phyloP scores from a whole-genome alignment of 2,888 invertebrate species.

The Ophion ventricosus region DNA sequence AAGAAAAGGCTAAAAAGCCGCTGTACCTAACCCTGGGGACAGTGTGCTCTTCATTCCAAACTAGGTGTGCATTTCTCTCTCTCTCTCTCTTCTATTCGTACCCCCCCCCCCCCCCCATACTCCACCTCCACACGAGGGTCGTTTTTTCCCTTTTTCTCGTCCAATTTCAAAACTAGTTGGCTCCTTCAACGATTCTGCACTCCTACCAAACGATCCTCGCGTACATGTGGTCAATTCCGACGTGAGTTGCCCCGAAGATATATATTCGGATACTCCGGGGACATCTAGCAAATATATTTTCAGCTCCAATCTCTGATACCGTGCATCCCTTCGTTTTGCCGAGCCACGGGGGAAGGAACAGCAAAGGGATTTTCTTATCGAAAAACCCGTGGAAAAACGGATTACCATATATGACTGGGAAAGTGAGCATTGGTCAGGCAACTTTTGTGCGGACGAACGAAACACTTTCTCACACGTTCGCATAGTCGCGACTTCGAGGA shows the following conservation, averaged over 20 bases:
- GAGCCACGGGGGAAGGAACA: not conserved
- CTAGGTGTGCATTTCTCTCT: conserved; percentile 38
- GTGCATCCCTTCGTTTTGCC: conserved; percentile 1
- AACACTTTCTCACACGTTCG: not conserved
- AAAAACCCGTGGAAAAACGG: conserved; percentile 35
- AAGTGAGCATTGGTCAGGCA: conserved; percentile 27
- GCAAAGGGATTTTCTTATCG: conserved; percentile 11
- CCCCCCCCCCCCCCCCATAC: not conserved
- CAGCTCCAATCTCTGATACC: conserved; percentile 51
- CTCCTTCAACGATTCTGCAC: conserved; percentile 47
- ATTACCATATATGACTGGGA: conserved; percentile 53
- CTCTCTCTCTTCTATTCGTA: conserved; percentile 35
- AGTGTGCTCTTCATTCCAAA: conserved; percentile 19
- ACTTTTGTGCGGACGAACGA: conserved; percentile 17
- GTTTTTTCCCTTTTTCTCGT: conserved; percentile 17
- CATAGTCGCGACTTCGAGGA: not conserved
- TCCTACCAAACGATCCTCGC: conserved; percentile 63
- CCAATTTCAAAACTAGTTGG: conserved; percentile 52
- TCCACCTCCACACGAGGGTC: not conserved
- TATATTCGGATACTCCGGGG: conserved; percentile 39
- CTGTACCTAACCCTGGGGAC: conserved; percentile 51
- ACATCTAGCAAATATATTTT: conserved; percentile 60
- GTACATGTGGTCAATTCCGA: conserved; percentile 61
- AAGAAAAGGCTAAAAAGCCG: conserved; percentile 50
- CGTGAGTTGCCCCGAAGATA: conserved; percentile 28